Conservation (phyloP, 1,140 invertebrate species). For the Pseudomyrmex concolor region DNA sequence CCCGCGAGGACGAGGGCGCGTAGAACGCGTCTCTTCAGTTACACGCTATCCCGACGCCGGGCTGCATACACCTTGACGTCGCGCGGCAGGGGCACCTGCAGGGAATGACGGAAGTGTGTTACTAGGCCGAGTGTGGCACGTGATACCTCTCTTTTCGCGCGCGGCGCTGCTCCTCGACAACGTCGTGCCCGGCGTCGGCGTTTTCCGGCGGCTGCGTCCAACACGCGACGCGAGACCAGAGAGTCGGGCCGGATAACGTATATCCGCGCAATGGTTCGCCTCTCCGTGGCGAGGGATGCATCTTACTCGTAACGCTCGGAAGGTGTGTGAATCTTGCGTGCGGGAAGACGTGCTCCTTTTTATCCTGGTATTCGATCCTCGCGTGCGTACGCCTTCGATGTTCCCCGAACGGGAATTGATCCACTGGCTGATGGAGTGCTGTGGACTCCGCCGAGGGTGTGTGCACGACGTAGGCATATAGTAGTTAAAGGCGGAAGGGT, state of each 20-base stretch:
- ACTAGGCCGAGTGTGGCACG: constrained; percentile 82
- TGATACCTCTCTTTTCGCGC: constrained; percentile 69
- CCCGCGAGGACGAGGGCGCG: constrained; percentile 60
- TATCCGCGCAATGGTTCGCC: not conserved
- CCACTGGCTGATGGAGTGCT: constrained; percentile 4
- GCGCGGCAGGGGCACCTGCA: constrained; percentile 25
- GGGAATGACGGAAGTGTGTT: constrained; percentile 80
- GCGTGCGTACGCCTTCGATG: not conserved
- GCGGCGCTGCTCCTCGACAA: constrained; percentile 15
- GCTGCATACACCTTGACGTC: constrained; percentile 66
- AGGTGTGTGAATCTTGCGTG: not conserved
- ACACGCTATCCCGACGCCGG: constrained; percentile 71
- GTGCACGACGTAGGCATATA: constrained; percentile 14
- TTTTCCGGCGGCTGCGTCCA: constrained; percentile 13
- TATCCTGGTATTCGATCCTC: not conserved
- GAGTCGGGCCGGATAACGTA: not conserved
- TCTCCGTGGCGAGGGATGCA: not conserved
- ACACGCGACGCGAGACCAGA: not conserved
- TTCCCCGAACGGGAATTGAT: constrained; percentile 24
- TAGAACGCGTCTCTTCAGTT: constrained; percentile 76
- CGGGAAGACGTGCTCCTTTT: not conserved
- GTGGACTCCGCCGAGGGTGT: constrained; percentile 19
- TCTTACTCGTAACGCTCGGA: not conserved
- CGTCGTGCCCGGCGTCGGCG: constrained; percentile 15
- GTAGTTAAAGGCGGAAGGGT: constrained; percentile 12